Percentiles rank a stretch among this genome's conserved stretches.
Conservation (phyloP, 1,140 invertebrate species). For the Neodiprion lecontei region DNA sequence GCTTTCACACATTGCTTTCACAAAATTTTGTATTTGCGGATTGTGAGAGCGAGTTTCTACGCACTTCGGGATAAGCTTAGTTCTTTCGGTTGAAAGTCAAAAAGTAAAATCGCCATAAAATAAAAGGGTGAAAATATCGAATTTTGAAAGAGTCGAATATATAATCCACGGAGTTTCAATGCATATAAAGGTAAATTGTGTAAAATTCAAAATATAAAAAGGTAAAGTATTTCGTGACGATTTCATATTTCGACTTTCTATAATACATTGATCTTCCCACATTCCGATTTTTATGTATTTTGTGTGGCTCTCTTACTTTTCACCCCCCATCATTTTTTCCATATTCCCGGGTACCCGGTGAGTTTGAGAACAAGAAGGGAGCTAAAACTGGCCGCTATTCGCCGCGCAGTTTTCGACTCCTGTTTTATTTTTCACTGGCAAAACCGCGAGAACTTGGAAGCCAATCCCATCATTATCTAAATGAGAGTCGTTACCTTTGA, state of each 20-base stretch:
- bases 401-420: neutral
- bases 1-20: neutral
- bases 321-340: too few relatives aligned
- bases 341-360: neutral
- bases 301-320: too few relatives aligned
- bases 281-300: too few relatives aligned
- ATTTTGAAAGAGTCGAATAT: neutral
- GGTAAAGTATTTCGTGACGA: too few relatives aligned
- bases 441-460: slow-evolving; percentile 6
- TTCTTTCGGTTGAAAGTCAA: neutral
- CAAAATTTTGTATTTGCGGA: too few relatives aligned
- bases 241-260: too few relatives aligned
- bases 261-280: too few relatives aligned
- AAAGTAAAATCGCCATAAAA: neutral
- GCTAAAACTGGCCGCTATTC: neutral
- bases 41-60: too few relatives aligned
- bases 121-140: neutral
- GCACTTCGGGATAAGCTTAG: neutral
- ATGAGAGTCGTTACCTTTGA: slow-evolving; percentile 29
- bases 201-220: too few relatives aligned
- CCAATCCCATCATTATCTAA: slow-evolving; percentile 32
- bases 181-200: too few relatives aligned
- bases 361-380: neutral
- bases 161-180: too few relatives aligned
- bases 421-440: neutral